Evolutionary conservation across 2,113 vertebrate species (phyloP), one percentile per base, ranked within the genome.

Genomic region (Dromiciops gliroides): DNA sequence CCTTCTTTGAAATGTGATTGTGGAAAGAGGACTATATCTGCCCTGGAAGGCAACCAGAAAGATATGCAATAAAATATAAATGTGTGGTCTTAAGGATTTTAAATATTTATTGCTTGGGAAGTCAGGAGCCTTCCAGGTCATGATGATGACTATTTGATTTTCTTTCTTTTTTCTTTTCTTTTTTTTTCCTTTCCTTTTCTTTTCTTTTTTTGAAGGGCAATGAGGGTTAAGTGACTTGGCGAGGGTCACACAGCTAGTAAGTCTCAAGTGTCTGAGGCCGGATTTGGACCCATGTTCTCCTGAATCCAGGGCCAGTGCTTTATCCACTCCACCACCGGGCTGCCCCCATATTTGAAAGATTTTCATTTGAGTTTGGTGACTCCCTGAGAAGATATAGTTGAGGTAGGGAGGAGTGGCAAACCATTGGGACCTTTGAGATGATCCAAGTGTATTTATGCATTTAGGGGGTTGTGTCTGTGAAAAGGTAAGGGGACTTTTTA

Each of bases 61-160:
- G 92, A 52, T 11, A 88, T 75, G 2, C 28, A 56, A 89, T 51
- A 47, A 50, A 11, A 89, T 90, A 60, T 89, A 94, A 93, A 94
- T 92, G 14, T 93, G 25, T 89, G 53, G 2, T 53, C 24, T 8
- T 92, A 10, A 11, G 50, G 93, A 93, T 92, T 93, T 96, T 92
- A 48, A 91, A 26, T 50, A 90, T 26, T 52, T 92, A 50, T 48
- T 91, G 1, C 83, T 88, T 52, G 26, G 89, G 92, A 94, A 93
- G 7, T 91, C 95, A 37, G 90, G 31, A 91, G 12, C 93, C 92
- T 60, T 90, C 25, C 31, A 67, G 25, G 48, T 90, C 52, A 49
- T 51, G 50, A 1, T 91, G 67, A 95, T 90, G 95, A 60, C 93
- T 97, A 89, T 94, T 94, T n/a, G n/a, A n/a, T n/a, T n/a, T n/a